Conservation (phyloP, 2,797 vertebrate species). For the Ctenopoma multispine region DNA sequence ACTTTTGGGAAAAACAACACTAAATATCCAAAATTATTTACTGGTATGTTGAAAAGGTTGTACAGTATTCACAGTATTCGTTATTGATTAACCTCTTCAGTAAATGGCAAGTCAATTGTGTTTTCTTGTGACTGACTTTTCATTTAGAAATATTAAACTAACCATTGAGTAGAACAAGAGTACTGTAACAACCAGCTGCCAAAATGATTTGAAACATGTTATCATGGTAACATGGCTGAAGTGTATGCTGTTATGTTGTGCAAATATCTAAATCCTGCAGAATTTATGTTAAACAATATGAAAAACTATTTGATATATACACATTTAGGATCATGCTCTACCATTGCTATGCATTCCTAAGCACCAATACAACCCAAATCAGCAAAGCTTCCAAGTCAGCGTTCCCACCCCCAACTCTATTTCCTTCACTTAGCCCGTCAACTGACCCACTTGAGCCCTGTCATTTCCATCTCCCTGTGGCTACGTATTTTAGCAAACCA, state of each 20-base stretch:
- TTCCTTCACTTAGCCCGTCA: conserved; percentile 41
- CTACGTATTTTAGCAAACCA: conserved; percentile 59
- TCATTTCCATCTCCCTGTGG: conserved; percentile 64
- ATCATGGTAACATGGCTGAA: background rate
- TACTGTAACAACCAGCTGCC: background rate
- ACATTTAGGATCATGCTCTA: conserved; percentile 32
- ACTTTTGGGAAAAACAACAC: background rate
- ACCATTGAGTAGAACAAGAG: background rate
- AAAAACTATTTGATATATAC: conserved; percentile 23
- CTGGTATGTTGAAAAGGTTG: background rate
- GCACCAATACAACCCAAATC: conserved; percentile 36
- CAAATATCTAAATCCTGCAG: background rate
- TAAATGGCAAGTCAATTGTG: background rate
- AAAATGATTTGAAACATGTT: background rate
- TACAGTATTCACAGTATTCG: background rate
- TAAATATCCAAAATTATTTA: background rate
- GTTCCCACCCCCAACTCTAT: conserved; percentile 20
- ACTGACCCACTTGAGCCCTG: conserved; percentile 63
- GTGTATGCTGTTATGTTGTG: background rate
- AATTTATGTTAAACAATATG: conserved; percentile 9
- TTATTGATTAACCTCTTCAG: background rate
- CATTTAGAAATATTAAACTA: conserved; percentile 1
- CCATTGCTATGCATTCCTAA: conserved; percentile 14
- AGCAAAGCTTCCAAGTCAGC: conserved; percentile 31
- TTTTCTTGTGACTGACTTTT: background rate